Base-by-base conservation (phyloP, 2,113 vertebrate species). In the Forbesichthys agassizii region DNA sequence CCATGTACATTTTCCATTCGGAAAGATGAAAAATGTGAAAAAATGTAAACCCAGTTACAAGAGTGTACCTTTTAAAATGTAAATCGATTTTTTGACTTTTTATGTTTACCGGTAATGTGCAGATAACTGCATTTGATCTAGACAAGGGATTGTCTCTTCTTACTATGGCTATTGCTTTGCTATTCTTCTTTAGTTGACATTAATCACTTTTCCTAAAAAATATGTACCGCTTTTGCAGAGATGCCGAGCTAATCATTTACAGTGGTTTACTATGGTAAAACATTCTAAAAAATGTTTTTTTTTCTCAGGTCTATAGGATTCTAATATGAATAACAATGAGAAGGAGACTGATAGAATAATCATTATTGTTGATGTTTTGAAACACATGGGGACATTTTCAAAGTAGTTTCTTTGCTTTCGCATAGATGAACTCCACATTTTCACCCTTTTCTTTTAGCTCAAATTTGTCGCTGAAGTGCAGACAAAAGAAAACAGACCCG, bases 191-290 rank as follows among this genome's bases (percentile, higher is more conserved):
- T 68, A 58, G 69, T 75, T 72, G 66, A 77, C 58, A 77, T 70
- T 70, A 53, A 70, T 48, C 69, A 64, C 63, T 27, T 62, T 58
- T 14, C 36, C 53, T 1, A 33, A 36, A 81, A 71, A 71, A 61
- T 81, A 82, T 69, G 36, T 71, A 48, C 11, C 36, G 27, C 18
- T 14, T 57, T 65, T 61, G n/a, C 63, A 53, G 42, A 27, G 61
- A 48, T 76, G 46, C 64, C 61, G 48, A 66, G 48, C 36, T 64
- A 72, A 69, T 52, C 64, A 33, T 75, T 75, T 60, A 79, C 56
- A 63, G 64, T 78, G 69, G 33, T 78, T 84, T 75, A 80, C 75
- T 79, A 78, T 68, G 68, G 66, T 78, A 68, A 79, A 61, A 73
- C 73, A 83, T 74, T 59, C 18, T 9, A 33, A n/a, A 68, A 78